Evolutionary conservation across 1,140 invertebrate genomes (phyloP).

Genomic region (Cyrtorhinus lividipennis): DNA sequence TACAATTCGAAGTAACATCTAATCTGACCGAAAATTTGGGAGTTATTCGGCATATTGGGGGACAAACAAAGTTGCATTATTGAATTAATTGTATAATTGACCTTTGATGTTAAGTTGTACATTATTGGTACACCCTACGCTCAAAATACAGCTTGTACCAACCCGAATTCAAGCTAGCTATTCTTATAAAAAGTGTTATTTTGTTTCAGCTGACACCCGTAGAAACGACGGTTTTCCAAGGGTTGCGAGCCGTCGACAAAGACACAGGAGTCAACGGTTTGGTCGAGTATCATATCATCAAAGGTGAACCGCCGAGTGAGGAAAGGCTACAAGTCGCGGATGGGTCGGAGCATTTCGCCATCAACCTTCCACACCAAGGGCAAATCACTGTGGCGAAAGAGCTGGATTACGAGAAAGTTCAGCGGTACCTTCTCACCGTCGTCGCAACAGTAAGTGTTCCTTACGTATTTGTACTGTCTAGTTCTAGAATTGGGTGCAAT

Average conservation of each 20-base stretch:
- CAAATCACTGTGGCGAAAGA: slow-evolving; percentile 76
- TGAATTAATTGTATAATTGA: no score
- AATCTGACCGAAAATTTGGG: no score
- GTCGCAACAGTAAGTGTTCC: slow-evolving; percentile 67
- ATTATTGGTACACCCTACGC: no score
- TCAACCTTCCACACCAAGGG: slow-evolving; percentile 77
- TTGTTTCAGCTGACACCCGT: slow-evolving; percentile 60
- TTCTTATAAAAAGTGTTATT: no score
- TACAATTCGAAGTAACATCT: no score
- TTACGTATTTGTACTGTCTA: slow-evolving; percentile 9
- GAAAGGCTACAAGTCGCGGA: slow-evolving; percentile 51
- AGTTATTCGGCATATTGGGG: no score
- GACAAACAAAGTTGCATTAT: no score
- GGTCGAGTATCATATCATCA: slow-evolving; percentile 61
- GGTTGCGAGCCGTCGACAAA: slow-evolving; percentile 64
- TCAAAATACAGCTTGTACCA: no score
- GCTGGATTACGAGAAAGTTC: slow-evolving; percentile 77
- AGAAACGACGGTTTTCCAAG: slow-evolving; percentile 71
- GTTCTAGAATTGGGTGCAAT: no score
- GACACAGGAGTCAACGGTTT: slow-evolving; percentile 77
- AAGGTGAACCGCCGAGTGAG: slow-evolving; percentile 35
- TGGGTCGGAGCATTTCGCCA: slow-evolving; percentile 66
- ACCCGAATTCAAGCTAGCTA: no score
- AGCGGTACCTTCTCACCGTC: slow-evolving; percentile 75
- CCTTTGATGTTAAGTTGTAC: no score